phyloP scores from a whole-genome alignment of 2,797 vertebrate genomes.

The Danio aesculapii region DNA sequence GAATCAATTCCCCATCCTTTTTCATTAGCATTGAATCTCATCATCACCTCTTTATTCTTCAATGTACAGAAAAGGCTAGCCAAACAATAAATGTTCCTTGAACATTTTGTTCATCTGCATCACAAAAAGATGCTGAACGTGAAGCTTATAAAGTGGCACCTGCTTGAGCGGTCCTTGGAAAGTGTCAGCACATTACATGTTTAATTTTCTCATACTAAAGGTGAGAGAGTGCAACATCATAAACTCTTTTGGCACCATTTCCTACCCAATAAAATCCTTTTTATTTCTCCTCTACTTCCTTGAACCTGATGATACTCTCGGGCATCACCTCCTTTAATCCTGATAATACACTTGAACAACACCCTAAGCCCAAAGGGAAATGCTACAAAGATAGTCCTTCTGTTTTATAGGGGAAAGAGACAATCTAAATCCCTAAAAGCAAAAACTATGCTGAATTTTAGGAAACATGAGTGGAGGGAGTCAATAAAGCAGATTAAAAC shows the following conservation, averaged over 20 bases:
- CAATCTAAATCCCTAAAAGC: constrained; percentile 12
- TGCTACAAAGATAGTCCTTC: constrained; percentile 16
- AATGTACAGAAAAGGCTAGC: not conserved
- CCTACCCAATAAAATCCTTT: constrained; percentile 16
- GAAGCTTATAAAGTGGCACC: constrained; percentile 3
- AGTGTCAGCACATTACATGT: constrained; percentile 20
- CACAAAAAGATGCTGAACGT: constrained; percentile 8
- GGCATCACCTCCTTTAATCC: constrained; percentile 30
- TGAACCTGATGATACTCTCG: constrained; percentile 4
- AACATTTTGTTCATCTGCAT: not conserved
- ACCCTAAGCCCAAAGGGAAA: constrained; percentile 16
- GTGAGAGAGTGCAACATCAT: not conserved
- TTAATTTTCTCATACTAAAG: constrained; percentile 18
- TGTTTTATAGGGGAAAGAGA: constrained; percentile 17
- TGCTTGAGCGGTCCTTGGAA: constrained; percentile 12
- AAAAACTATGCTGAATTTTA: not conserved
- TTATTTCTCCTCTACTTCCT: constrained; percentile 12
- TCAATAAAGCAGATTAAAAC: constrained; percentile 24
- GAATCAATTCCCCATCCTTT: constrained; percentile 20
- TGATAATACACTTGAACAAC: constrained; percentile 22
- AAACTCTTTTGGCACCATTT: constrained; percentile 10
- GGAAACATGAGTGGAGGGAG: constrained; percentile 7
- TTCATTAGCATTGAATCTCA: constrained; percentile 7
- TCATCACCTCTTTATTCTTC: constrained; percentile 2
- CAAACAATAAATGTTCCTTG: constrained; percentile 24